Conservation (phyloP, 2,888 invertebrate species). For the Deladenus siricidicola region DNA sequence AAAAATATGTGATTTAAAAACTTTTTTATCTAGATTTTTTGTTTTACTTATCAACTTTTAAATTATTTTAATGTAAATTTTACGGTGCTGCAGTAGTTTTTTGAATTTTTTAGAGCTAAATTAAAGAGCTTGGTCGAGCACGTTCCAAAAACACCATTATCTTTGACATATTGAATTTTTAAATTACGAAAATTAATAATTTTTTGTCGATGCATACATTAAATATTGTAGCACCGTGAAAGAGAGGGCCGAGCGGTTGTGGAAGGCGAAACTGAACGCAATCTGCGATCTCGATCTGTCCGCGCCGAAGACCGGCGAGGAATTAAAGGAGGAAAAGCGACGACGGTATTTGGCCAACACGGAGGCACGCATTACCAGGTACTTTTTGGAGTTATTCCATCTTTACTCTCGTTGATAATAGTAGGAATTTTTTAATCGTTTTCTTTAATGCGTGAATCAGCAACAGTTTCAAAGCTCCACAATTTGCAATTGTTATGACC, state of each 20-base stretch:
- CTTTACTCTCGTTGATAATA: too few relatives aligned
- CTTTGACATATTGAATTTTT: too few relatives aligned
- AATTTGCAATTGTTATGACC: too few relatives aligned
- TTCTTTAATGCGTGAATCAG: too few relatives aligned
- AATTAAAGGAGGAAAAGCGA: constrained; percentile 33
- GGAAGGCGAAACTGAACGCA: constrained; percentile 72
- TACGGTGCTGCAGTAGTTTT: neutral
- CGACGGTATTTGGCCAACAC: constrained; percentile 28
- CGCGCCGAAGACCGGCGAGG: constrained; percentile 44
- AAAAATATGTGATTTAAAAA: neutral
- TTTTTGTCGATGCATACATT: too few relatives aligned
- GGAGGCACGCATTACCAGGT: constrained; percentile 29
- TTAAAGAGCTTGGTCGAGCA: too few relatives aligned
- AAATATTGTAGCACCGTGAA: constrained; percentile 69
- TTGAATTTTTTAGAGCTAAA: too few relatives aligned
- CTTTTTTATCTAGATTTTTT: neutral
- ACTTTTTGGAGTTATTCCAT: neutral
- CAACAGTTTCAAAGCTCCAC: too few relatives aligned
- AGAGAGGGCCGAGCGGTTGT: constrained; percentile 89
- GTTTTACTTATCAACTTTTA: neutral
- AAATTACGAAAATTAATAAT: too few relatives aligned
- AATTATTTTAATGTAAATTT: neutral
- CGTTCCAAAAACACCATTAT: too few relatives aligned
- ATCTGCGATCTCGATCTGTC: constrained; percentile 65
- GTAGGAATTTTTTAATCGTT: too few relatives aligned